Evolutionary conservation across 2,888 invertebrate genomes (phyloP), one percentile per base, ranked within the genome.

Genomic region (Spatulosminthurus flaviceps): DNA sequence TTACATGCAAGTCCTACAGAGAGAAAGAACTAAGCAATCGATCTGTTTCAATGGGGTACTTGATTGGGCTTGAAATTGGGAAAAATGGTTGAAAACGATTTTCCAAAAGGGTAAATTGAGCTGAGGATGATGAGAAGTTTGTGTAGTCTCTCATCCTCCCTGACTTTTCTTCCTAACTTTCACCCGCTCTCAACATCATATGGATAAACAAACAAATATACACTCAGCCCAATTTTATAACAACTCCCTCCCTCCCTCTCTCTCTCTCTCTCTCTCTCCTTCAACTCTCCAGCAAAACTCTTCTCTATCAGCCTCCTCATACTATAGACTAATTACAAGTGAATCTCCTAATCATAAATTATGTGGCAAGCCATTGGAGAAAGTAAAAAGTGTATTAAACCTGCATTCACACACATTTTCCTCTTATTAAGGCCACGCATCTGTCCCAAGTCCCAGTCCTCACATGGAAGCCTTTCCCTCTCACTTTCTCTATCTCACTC

Each of bases 321-420:
- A 5, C 60, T 16, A 60, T 60, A 60, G 16, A 41, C 22, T 75
- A 75, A 75, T 75, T 75, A 66, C 43, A 28, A 64, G 75, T 66
- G 75, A 75, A 75, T 66, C 64, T 66, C 41, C 16, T 42, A 75
- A 75, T 75, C 29, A 75, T 75, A 75, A 75, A 75, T 75, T 75
- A 66, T 42, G 22, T 29, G n/a, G 2, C 19, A 16, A 21, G 60
- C 19, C 16, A 4, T 13, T 60, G 5, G 5, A 34, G 34, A 34
- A 34, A 34, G 9, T 34, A 34, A 34, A 34, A 34, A 34, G 9
- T 34, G 4, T 9, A 34, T 9, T 34, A 34, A 4, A 34, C 34
- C 9, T 34, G 34, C 34, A 34, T 34, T 34, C 34, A 34, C 34
- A 34, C 9, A 34, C 9, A 34, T 34, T 34, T 34, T 9, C 34